Base-by-base conservation (phyloP, 2,888 invertebrate genomes). In the Pseudeuparius sepicola region DNA sequence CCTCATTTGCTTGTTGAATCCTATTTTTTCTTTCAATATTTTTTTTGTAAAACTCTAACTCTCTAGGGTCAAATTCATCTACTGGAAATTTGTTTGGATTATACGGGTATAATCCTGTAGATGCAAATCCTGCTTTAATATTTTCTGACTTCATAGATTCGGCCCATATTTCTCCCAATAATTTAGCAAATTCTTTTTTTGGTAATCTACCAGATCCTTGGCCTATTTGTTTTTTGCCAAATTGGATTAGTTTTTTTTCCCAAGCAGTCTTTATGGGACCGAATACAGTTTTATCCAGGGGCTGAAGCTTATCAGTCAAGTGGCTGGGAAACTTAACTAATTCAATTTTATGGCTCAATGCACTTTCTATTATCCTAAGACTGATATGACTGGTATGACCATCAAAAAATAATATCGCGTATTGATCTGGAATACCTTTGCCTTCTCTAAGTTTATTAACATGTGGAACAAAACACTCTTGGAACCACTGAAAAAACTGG, bases 401-500 rank as follows among this genome's bases (percentile, higher is more conserved):
- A 41, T 44, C 43, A 31, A 33, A 44, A n/a, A 44, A 14, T 17
- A 44, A 28, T 6, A 45, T 16, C 6, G 34, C 37, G 14, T 13
- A 18, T 28, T 43, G 36, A 13, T 37, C 28, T 31, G 39, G 39
- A 17, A 44, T 24, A 18, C 37, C 27, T 25, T 38, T 29, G 18
- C 6, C 2, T 12, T 14, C 7, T 4, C 42, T 31, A n/a, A 37
- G 6, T 6, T 34, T 27, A 13, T 37, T 26, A 3, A 44, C 25
- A 23, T 40, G 32, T 7, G 20, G 24, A 25, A 43, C 28, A 35
- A 43, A 43, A 14, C 14, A 26, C 14, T 24, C 17, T 10, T 20
- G 27, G 28, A 44, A 41, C 39, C 46, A 46, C n/a, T 36, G 24
- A 24, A 34, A 46, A 41, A 47, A 46, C 29, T 46, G 42, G 12